Evolutionary conservation across 2,113 vertebrate species (phyloP).

Genomic region (Dryoscopus gambensis): DNA sequence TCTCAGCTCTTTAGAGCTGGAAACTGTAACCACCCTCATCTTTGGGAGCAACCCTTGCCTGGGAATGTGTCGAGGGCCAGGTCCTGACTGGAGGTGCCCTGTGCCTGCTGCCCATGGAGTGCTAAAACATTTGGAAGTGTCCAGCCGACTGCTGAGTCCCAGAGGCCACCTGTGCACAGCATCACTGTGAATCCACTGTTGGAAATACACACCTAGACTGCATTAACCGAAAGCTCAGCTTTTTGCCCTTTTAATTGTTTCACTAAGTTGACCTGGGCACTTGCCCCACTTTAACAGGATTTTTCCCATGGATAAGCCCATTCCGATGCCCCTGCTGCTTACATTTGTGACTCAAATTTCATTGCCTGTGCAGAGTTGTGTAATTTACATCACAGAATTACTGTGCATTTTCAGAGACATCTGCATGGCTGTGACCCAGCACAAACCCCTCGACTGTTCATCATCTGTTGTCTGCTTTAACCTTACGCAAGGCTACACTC

Average conservation of each 20-base stretch:
- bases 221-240: neutral
- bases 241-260: neutral
- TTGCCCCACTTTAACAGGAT: neutral
- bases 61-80: too few species aligned
- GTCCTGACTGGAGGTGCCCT: too few species aligned
- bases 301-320: neutral
- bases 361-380: neutral
- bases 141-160: neutral
- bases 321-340: neutral
- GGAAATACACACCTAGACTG: neutral
- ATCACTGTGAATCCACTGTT: neutral
- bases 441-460: accelerated
- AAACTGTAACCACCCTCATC: neutral
- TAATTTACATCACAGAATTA: neutral
- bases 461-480: neutral
- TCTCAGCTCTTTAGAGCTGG: neutral
- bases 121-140: neutral
- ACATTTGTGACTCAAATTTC: neutral
- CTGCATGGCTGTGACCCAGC: neutral
- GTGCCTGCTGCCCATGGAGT: neutral
- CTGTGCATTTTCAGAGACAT: neutral
- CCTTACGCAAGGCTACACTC: neutral
- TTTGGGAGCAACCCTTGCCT: neutral
- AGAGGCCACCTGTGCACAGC: neutral
- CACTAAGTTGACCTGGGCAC: neutral